Evolutionary conservation across 2,113 vertebrate genomes (phyloP), one percentile per base, ranked within the genome.

Genomic region (Pogona vitticeps): DNA sequence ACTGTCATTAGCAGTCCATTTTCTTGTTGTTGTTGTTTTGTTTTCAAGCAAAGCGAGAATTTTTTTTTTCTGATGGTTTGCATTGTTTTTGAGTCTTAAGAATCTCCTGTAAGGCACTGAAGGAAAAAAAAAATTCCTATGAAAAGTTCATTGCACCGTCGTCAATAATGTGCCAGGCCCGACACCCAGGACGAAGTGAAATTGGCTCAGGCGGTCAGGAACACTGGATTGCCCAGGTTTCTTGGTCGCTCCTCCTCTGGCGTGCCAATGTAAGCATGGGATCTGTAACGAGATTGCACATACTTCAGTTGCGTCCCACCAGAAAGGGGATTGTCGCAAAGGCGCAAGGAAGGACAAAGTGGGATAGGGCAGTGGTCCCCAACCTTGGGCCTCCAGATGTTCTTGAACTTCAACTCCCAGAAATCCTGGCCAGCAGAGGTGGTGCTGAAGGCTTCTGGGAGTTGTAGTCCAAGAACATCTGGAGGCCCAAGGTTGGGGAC

Each of bases 71-170:
- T 98, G 97, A 97, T 97, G 97, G 97, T 98, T 98, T 99, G 98
- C 98, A 98, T 98, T 99, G 97, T 97, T 97, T 87, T 95, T 96
- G 96, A 98, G 97, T 98, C 97, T 96, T 96, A 82, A 95, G 98
- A 98, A 97, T 98, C 97, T 98, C 99, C 98, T 97, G 96, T 99
- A 99, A 99, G 99, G 99, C 99, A 99, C 99, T 98, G 97, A 98
- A 98, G 98, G 98, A 98, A 97, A 97, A 97, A 95, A 94, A 96
- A 96, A 94, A 95, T 98, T n/a, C 96, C 96, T 96, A 93, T 97
- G 97, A 97, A 97, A 97, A 97, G 97, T 97, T 97, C 97, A 96
- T 98, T 97, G 97, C 97, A 97, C 98, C 97, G 96, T 97, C 98
- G 97, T 97, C 97, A 97, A 97, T 96, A 95, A 96, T 90, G 92